A percentile compares a stretch with the other conserved stretches of the same genome.
These are phyloP conservation scores for Asbolus verrucosus DNA, from an alignment of 1,140 invertebrate species.

Conservation along the genomic window DNA sequence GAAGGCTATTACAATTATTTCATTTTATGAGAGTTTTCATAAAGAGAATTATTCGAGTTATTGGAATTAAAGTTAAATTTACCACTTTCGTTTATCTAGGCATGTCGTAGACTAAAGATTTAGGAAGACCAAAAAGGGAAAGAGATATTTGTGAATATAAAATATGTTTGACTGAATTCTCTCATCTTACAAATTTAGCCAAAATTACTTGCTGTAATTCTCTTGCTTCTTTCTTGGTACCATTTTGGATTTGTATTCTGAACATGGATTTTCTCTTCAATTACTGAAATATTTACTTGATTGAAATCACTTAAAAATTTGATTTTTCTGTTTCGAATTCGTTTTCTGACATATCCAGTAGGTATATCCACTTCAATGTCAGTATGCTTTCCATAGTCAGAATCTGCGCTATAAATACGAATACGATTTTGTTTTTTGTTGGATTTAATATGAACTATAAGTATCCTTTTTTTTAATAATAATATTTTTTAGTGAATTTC, in stretches of 20 bases:
- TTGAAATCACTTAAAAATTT: conserved; percentile 7
- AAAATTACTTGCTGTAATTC: conserved; percentile 5
- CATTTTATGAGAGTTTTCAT: not conserved
- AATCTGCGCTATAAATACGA: not conserved
- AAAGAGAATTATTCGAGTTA: not conserved
- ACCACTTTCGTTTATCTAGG: conserved; percentile 5
- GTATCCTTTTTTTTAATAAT: too few relatives aligned
- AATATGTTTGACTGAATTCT: conserved; percentile 2
- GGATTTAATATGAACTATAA: not conserved
- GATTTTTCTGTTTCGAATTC: conserved; percentile 8
- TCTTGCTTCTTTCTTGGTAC: not conserved
- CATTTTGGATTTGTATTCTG: conserved; percentile 6
- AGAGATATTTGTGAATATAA: conserved; percentile 6
- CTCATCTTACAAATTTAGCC: not conserved
- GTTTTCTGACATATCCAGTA: conserved; percentile 6
- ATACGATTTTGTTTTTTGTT: not conserved
- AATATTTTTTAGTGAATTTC: too few relatives aligned
- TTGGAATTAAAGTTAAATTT: not conserved
- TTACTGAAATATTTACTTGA: conserved; percentile 4
- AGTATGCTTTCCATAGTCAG: not conserved
- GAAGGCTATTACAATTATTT: not conserved
- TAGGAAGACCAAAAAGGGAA: conserved; percentile 2
- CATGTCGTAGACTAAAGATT: not conserved
- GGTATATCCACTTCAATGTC: conserved; percentile 1
- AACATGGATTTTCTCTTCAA: conserved; percentile 1